Evolutionary conservation across 2,797 vertebrate genomes (phyloP).

Genomic region (Glossophaga mutica): DNA sequence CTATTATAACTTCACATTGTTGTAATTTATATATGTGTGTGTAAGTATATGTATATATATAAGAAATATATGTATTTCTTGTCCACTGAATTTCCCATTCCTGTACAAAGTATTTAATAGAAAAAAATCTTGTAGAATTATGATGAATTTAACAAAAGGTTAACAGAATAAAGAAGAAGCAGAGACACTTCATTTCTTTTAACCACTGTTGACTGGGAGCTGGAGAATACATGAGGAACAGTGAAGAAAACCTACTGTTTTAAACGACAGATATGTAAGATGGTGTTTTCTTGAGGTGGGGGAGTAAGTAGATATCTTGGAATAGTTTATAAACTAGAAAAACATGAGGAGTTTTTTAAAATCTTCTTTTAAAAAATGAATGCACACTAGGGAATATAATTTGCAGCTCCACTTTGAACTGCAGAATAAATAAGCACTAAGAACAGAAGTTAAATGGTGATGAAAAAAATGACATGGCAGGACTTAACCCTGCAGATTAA

Average conservation of each 20-base stretch:
- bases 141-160: not conserved
- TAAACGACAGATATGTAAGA: not conserved
- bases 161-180: not conserved
- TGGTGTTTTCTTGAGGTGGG: not conserved
- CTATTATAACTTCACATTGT: not conserved
- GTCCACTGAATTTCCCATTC: not conserved
- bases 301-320: not conserved
- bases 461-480: constrained; percentile 62
- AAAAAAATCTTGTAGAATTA: not conserved
- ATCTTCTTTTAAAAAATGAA: not conserved
- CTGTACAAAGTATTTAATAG: not conserved
- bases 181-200: not conserved
- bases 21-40: not conserved
- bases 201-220: not conserved
- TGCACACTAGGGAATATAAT: constrained; percentile 7
- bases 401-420: not conserved
- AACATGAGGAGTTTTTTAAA: not conserved
- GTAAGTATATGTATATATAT: not conserved
- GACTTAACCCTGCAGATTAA: constrained; percentile 33
- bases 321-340: constrained; percentile 11
- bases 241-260: not conserved
- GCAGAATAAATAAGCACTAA: constrained; percentile 47
- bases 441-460: constrained; percentile 51
- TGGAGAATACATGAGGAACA: not conserved
- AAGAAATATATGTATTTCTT: not conserved